phyloP scores from a whole-genome alignment of 1,140 invertebrate species.

The Lordiphosa stackelbergi region DNA sequence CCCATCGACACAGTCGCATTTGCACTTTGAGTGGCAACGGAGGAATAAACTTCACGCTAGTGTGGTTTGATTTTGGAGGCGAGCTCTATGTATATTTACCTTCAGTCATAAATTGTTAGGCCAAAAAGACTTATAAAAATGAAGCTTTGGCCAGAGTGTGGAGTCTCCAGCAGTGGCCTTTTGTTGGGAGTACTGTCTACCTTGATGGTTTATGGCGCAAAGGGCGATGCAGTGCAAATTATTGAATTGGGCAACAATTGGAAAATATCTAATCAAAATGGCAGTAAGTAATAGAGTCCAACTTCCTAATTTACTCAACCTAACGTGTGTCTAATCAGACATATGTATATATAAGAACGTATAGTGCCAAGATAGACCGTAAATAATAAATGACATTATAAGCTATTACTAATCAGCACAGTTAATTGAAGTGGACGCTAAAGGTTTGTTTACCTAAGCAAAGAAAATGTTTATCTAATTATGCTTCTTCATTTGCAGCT shows the following conservation, averaged over 20 bases:
- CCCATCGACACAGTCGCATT: slow-evolving; percentile 21
- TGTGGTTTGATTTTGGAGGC: neutral
- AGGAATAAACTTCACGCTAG: slow-evolving; percentile 3
- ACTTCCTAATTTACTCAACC: neutral
- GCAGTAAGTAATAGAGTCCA: slow-evolving; percentile 44
- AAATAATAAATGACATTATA: slow-evolving; percentile 24
- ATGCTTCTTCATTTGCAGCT: slow-evolving; percentile 18
- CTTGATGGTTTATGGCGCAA: slow-evolving; percentile 12
- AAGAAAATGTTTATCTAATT: slow-evolving; percentile 10
- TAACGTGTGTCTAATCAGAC: neutral
- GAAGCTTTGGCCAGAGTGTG: neutral
- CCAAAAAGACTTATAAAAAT: slow-evolving; percentile 7
- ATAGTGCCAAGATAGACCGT: slow-evolving; percentile 15
- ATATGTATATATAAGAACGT: neutral
- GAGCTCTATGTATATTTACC: neutral
- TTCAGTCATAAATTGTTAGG: no score
- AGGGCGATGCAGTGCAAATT: slow-evolving; percentile 50
- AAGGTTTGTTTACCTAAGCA: slow-evolving; percentile 17
- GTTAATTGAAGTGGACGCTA: slow-evolving; percentile 6
- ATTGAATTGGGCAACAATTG: slow-evolving; percentile 53
- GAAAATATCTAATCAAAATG: slow-evolving; percentile 62
- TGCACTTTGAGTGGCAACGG: slow-evolving; percentile 19
- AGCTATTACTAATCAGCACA: slow-evolving; percentile 28
- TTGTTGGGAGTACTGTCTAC: slow-evolving; percentile 26
- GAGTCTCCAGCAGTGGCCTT: neutral